phyloP scores from a whole-genome alignment of 2,797 vertebrate genomes.

The Hyperoplus lanceolatus region DNA sequence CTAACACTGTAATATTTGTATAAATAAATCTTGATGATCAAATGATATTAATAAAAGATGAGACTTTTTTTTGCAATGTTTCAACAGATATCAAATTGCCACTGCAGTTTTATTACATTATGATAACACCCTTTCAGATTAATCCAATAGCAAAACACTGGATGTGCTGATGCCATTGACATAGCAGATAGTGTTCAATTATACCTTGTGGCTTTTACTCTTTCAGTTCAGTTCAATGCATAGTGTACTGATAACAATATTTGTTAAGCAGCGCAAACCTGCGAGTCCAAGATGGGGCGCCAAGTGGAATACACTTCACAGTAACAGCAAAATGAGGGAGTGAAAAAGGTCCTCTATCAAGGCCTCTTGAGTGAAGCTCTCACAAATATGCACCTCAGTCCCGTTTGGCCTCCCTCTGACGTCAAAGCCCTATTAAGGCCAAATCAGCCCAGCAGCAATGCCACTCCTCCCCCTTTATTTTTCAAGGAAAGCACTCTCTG shows the following conservation, averaged over 20 bases:
- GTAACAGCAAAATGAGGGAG: conserved; percentile 19
- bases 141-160: not conserved
- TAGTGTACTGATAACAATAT: conserved; percentile 7
- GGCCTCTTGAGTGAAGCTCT: conserved; percentile 46
- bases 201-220: not conserved
- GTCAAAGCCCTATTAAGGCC: conserved; percentile 70
- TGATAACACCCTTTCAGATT: not conserved
- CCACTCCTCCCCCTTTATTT: conserved; percentile 25
- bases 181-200: not conserved
- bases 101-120: not conserved
- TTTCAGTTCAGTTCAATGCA: not conserved
- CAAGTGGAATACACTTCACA: conserved; percentile 16
- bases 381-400: conserved; percentile 57
- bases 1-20: not conserved
- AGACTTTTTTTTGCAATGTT: too few species aligned
- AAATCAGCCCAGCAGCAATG: conserved; percentile 55
- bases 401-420: conserved; percentile 57
- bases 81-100: not conserved
- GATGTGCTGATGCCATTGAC: not conserved
- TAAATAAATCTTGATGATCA: not conserved
- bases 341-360: conserved; percentile 26
- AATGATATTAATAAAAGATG: too few species aligned
- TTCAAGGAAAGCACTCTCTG: conserved; percentile 42
- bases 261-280: conserved; percentile 14
- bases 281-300: not conserved